Percentiles rank a stretch among this genome's conserved stretches.
Evolutionary conservation across 2,113 vertebrate genomes (phyloP).

Genomic region (Hydropotes inermis): DNA sequence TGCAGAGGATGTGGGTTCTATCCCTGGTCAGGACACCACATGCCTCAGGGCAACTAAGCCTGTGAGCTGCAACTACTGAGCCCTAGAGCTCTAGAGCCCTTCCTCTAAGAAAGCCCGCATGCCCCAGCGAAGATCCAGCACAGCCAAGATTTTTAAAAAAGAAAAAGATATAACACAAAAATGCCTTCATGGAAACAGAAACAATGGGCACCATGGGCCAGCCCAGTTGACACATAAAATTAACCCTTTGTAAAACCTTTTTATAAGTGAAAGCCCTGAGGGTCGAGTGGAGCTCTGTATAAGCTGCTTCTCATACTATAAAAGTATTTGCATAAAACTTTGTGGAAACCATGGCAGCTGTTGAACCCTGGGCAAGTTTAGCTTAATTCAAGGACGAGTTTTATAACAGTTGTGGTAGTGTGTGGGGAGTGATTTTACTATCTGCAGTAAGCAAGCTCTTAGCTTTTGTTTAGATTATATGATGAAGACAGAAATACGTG

Average conservation of each 20-base stretch:
- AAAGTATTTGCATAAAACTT: background rate
- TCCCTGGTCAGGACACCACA: background rate
- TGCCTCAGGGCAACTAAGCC: background rate
- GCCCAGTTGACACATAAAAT: background rate
- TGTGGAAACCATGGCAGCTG: background rate
- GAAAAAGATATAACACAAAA: background rate
- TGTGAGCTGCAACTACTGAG: background rate
- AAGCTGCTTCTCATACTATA: background rate
- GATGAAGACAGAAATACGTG: background rate
- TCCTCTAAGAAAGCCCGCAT: rapidly evolving
- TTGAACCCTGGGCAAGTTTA: background rate
- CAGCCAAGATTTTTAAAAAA: background rate
- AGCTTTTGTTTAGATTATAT: background rate
- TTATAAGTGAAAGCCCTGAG: background rate
- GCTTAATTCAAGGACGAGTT: background rate
- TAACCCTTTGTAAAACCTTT: background rate
- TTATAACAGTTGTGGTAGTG: background rate
- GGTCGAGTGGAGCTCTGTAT: background rate
- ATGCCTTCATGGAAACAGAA: background rate
- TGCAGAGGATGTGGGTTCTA: background rate
- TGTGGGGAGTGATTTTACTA: background rate
- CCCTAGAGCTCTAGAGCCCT: background rate
- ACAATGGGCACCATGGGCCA: background rate
- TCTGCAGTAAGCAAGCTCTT: background rate
- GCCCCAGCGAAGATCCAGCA: background rate